Base-by-base conservation (phyloP, 2,888 invertebrate species). In the Caenorhabditis sp. region DNA sequence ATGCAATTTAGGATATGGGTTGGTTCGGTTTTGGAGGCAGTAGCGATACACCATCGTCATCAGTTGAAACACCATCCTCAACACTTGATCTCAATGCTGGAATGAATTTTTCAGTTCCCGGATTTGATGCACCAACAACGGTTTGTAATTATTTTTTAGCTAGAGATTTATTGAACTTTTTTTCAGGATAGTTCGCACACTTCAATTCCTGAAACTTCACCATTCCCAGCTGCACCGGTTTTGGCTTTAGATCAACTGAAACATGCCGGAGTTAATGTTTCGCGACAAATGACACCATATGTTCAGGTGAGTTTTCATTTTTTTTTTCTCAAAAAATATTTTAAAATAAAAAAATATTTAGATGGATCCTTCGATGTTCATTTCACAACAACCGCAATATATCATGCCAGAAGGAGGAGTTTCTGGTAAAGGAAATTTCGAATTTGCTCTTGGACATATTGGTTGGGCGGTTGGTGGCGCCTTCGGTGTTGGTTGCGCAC, bases 321-420 rank as follows among this genome's bases (percentile, higher is more conserved):
- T 61, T 31, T 12, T n/a, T 54, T 59, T 73, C 49, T 50, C 59
- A 27, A 49, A 8, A 53, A 43, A 14, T 17, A 17, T n/a, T 36
- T 27, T 31, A 20, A 54, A 38, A 31, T n/a, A n/a, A n/a, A n/a
- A n/a, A n/a, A n/a, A n/a, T n/a, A n/a, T 78, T 38, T 38, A 85
- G 85, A 83, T 85, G 80, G 86, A 86, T 73, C 85, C 85, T 14
- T 83, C 85, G 12, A 84, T 86, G 71, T 86, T 86, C 61, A 74
- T 70, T 23, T 71, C 78, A 17, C 78, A 82, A 49, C 72, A 76
- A 52, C 86, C 86, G 12, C 83, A 86, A 63, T 86, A 86, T 72
- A 83, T 86, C 54, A 83, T 84, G 79, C 85, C 84, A 4, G 86
- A 86, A 36, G 85, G 85, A 8, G 83, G 83, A n/a, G 76, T 77